These are phyloP conservation scores for Platycnemis pennipes DNA, from an alignment of 2,888 invertebrate species.

Conservation along the genomic window DNA sequence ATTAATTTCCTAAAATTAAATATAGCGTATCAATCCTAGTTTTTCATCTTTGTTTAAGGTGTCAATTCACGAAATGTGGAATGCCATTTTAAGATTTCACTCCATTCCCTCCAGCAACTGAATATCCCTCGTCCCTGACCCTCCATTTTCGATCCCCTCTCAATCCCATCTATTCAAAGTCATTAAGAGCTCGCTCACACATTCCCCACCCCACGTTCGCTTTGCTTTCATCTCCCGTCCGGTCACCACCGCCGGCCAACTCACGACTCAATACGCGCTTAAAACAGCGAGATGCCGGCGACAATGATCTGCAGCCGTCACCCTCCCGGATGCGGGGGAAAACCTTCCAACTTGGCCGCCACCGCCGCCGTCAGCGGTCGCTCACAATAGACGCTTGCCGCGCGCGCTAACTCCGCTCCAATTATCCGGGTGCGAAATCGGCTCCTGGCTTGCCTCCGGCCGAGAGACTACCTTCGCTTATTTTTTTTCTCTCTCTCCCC, in stretches of 20 bases:
- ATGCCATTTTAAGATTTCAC: no score
- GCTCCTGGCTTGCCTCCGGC: neutral
- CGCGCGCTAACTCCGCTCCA: constrained; percentile 33
- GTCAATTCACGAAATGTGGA: no score
- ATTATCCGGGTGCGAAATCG: constrained; percentile 49
- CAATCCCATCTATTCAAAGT: neutral
- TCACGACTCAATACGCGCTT: constrained; percentile 18
- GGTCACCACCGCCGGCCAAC: constrained; percentile 1
- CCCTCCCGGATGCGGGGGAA: constrained; percentile 61
- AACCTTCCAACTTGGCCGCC: constrained; percentile 17
- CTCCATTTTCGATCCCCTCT: neutral
- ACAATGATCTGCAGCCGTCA: constrained; percentile 50
- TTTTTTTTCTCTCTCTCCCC: neutral
- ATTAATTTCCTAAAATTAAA: no score
- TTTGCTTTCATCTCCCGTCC: constrained; percentile 30
- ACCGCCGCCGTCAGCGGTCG: neutral
- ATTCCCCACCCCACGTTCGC: constrained; percentile 2
- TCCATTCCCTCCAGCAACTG: neutral
- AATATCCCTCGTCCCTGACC: neutral
- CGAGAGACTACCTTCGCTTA: neutral
- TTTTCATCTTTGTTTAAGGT: no score
- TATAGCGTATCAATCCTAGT: no score
- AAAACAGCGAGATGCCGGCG: neutral
- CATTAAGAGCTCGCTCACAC: neutral
- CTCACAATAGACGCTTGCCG: neutral